A percentile compares a stretch with the other conserved stretches of the same genome.
Evolutionary conservation across 2,113 vertebrate species (phyloP).

Genomic region (Balaeniceps rex): DNA sequence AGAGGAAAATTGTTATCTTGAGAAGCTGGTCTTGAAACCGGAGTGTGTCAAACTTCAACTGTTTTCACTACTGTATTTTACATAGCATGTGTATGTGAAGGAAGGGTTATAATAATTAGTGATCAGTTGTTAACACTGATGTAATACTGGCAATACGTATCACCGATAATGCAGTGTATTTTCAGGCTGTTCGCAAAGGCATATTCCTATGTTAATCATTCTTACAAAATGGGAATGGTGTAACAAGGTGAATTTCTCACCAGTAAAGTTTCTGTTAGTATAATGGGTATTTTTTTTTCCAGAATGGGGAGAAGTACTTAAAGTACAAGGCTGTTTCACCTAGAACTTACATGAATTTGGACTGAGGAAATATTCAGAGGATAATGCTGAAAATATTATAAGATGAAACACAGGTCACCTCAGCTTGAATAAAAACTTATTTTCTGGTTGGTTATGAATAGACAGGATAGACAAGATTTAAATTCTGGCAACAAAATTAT

Average conservation of each 20-base stretch:
- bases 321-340: neutral
- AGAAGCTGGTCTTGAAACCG: conserved; percentile 51
- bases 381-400: neutral
- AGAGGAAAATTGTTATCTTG: conserved; percentile 61
- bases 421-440: neutral
- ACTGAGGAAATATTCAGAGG: neutral
- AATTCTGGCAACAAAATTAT: neutral
- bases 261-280: neutral
- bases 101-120: conserved; percentile 15
- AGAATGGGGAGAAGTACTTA: neutral
- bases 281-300: neutral
- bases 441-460: neutral
- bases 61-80: conserved; percentile 66
- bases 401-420: neutral
- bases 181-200: neutral
- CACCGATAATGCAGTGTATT: neutral
- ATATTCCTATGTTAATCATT: neutral
- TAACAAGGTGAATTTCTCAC: neutral
- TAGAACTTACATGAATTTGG: neutral
- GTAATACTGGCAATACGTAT: neutral
- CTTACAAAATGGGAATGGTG: neutral
- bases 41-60: conserved; percentile 77
- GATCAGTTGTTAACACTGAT: neutral
- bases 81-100: conserved; percentile 47
- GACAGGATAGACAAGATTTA: neutral